Evolutionary conservation across 1,140 invertebrate genomes (phyloP).

Genomic region (Anadara kagoshimensis): DNA sequence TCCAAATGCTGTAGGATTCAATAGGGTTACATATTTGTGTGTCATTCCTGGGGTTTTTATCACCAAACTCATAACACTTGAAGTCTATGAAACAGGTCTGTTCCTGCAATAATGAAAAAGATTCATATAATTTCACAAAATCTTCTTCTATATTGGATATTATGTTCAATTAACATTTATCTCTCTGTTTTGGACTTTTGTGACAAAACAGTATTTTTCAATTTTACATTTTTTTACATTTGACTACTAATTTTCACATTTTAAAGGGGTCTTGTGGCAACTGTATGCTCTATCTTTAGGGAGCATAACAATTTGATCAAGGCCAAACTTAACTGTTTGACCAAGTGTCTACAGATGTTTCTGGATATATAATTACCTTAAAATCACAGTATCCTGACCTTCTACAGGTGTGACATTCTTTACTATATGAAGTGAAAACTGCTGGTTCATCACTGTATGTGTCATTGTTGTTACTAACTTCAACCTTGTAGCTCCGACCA

Average conservation of each 20-base stretch:
- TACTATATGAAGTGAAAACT: slow-evolving; percentile 42
- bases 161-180: too few relatives aligned
- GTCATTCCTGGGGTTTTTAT: slow-evolving; percentile 39
- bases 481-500: slow-evolving; percentile 45
- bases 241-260: too few relatives aligned
- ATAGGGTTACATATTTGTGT: slow-evolving; percentile 52
- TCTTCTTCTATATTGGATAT: too few relatives aligned
- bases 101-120: slow-evolving; percentile 36
- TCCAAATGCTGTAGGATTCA: slow-evolving; percentile 48
- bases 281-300: too few relatives aligned
- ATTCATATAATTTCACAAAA: too few relatives aligned
- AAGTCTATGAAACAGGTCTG: slow-evolving; percentile 60
- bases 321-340: not conserved
- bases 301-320: too few relatives aligned
- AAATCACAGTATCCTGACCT: slow-evolving; percentile 44
- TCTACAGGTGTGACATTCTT: slow-evolving; percentile 45
- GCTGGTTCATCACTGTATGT: slow-evolving; percentile 21
- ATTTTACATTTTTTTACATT: too few relatives aligned
- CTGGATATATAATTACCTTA: slow-evolving; percentile 30
- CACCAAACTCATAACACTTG: slow-evolving; percentile 50
- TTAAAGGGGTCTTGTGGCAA: too few relatives aligned
- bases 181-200: too few relatives aligned
- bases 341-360: not conserved
- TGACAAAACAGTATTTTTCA: too few relatives aligned
- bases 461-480: slow-evolving; percentile 45